Percentiles rank a stretch among this genome's conserved stretches.
Evolutionary conservation across 2,888 invertebrate species (phyloP).

Genomic region (Tenthredo livida): DNA sequence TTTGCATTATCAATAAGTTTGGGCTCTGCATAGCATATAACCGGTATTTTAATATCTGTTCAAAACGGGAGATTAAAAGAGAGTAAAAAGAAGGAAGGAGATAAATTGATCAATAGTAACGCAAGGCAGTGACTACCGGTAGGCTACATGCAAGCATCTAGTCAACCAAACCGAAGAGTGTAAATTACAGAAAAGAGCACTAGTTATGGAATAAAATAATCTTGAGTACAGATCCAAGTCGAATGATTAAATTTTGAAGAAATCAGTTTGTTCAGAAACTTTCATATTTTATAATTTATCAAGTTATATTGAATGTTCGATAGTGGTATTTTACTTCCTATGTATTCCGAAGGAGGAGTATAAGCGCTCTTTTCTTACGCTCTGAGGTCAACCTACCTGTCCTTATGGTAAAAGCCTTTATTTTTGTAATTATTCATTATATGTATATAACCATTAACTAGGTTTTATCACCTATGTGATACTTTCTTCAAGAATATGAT

Average conservation of each 20-base stretch:
- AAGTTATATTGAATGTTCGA: not conserved
- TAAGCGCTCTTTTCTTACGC: constrained; percentile 36
- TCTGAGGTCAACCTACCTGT: constrained; percentile 42
- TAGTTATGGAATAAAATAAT: not conserved
- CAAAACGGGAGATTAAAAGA: not conserved
- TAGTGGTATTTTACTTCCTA: not conserved
- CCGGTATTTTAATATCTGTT: constrained; percentile 4
- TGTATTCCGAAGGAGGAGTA: not conserved
- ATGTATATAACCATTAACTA: constrained; percentile 42
- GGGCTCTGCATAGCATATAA: constrained; percentile 14
- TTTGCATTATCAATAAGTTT: constrained; percentile 4
- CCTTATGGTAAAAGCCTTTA: constrained; percentile 45
- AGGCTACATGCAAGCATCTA: constrained; percentile 73
- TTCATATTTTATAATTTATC: not conserved
- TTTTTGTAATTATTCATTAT: constrained; percentile 49
- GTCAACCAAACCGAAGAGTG: constrained; percentile 68
- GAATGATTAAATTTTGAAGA: not conserved
- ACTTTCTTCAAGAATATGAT: constrained; percentile 32
- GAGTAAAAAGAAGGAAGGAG: not conserved
- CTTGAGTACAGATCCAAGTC: not conserved
- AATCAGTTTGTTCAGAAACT: not conserved
- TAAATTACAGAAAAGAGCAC: constrained; percentile 29
- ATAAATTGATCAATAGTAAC: constrained; percentile 52
- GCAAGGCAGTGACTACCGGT: constrained; percentile 51
- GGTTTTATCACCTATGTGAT: constrained; percentile 46